phyloP scores from a whole-genome alignment of 2,113 vertebrate genomes.

The Poeciliopsis retropinna region DNA sequence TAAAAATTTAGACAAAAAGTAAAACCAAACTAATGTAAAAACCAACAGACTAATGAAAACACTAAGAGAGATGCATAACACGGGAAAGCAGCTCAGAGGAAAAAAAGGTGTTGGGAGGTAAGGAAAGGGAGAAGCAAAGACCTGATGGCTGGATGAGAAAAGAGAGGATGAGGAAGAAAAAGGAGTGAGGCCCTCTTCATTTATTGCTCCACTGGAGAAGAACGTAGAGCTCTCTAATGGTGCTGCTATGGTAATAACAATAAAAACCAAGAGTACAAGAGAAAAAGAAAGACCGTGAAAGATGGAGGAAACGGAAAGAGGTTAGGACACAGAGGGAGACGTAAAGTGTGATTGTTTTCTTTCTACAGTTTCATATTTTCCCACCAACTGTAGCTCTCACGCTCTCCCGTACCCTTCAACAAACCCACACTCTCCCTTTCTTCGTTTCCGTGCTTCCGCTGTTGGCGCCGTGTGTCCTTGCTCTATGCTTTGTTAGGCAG shows the following conservation, averaged over 20 bases:
- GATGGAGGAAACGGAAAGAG: conserved; percentile 56
- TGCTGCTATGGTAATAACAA: conserved; percentile 98
- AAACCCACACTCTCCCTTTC: conserved; percentile 77
- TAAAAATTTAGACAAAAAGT: background rate
- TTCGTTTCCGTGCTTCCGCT: conserved; percentile 86
- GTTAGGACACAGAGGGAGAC: conserved; percentile 65
- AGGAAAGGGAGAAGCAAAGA: conserved; percentile 38
- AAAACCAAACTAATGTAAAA: background rate
- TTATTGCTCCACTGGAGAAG: conserved; percentile 99
- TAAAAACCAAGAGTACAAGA: conserved; percentile 73
- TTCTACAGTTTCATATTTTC: conserved; percentile 69
- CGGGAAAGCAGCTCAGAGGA: background rate
- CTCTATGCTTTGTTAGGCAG: conserved; percentile 99
- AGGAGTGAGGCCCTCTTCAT: conserved; percentile 92
- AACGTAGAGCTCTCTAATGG: conserved; percentile 98
- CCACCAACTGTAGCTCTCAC: conserved; percentile 52
- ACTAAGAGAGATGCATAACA: background rate
- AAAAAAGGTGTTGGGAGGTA: conserved; percentile 34
- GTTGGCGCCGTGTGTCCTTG: conserved; percentile 98
- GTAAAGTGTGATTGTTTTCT: conserved; percentile 73
- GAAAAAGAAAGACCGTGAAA: conserved; percentile 53
- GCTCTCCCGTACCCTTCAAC: conserved; percentile 71
- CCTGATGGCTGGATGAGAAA: conserved; percentile 60
- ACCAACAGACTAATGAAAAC: background rate
- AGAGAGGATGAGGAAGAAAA: conserved; percentile 62